Percentiles rank a stretch among this genome's conserved stretches.
Conservation (phyloP, 2,797 vertebrate genomes). For the Orientallactaga sibirica region DNA sequence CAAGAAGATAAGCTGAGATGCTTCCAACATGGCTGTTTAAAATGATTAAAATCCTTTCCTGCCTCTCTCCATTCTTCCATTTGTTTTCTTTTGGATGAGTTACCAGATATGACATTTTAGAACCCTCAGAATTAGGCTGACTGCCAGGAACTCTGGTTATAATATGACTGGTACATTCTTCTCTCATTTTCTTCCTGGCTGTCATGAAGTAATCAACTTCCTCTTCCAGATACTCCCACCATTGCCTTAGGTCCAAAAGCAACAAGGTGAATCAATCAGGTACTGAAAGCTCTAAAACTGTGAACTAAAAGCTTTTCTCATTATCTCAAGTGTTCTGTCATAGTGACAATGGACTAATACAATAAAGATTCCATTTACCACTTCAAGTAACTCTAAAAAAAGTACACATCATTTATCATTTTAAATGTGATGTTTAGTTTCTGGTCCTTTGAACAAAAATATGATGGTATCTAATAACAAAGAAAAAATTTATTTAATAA, state of each 20-base stretch:
- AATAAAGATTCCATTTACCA: neutral
- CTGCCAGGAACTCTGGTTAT: too few species aligned
- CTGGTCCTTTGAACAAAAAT: constrained; percentile 6
- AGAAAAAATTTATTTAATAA: neutral
- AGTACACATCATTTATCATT: neutral
- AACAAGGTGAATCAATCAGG: too few species aligned
- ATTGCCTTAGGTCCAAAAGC: neutral
- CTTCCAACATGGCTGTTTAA: neutral
- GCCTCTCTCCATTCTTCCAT: neutral
- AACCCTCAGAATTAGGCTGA: too few species aligned
- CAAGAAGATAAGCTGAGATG: neutral
- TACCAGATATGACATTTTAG: too few species aligned
- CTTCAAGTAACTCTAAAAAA: neutral
- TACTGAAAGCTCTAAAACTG: too few species aligned
- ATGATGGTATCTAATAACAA: neutral
- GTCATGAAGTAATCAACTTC: too few species aligned
- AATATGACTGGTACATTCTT: neutral
- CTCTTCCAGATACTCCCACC: neutral
- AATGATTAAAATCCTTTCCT: neutral
- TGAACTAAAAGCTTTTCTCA: neutral
- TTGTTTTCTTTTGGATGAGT: too few species aligned
- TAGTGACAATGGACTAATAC: neutral
- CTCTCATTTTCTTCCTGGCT: neutral
- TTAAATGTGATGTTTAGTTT: constrained; percentile 16
- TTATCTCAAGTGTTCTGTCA: neutral